Evolutionary conservation across 92 coral and sea anemone species (phyloP), one percentile per base, ranked within the genome.

Genomic region (Porites divaricata): DNA sequence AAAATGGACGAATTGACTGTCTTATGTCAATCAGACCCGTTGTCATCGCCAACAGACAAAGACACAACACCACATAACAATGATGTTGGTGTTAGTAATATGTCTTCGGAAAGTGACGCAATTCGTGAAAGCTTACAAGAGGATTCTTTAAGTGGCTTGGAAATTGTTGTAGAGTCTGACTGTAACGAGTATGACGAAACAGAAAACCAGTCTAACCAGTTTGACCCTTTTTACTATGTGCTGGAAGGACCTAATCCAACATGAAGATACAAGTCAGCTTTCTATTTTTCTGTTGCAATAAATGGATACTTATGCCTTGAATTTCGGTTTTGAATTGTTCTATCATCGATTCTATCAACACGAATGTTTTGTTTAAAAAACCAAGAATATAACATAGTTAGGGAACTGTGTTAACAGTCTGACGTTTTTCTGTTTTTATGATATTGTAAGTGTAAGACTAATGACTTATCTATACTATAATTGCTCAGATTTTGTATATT

Each of bases 171-270:
- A 24, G 86, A 71, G 51, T 72, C 79, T 1, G 86, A 82, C 57
- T 80, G 67, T 9, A 59, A 64, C 67, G 86, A 82, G 48, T 13
- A 21, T 10, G 79, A 80, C n/a, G 85, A 80, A 69, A 68, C 57
- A 13, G 76, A 72, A 62, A 23, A 58, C 78, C 78, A 81, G 70
- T 72, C 78, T 52, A 22, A 76, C 80, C 53, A 7, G 67, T 24
- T 25, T 14, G 75, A 54, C 16, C 24, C 24, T n/a, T 72, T 82
- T 59, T 82, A 82, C 63, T 51, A 82, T 59, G 86, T 82, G 19
- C 58, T 82, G 22, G 86, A 82, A 82, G 86, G 72, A 50, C 79
- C 86, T 9, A 13, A 72, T 21, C 79, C 61, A 21, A 45, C 63
- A 61, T 16, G 68, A 28, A 71, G 49, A 9, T 22, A 62, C 2